A percentile compares a stretch with the other conserved stretches of the same genome.
Conservation (phyloP, 2,888 invertebrate species). For the Chrysina gloriosa region DNA sequence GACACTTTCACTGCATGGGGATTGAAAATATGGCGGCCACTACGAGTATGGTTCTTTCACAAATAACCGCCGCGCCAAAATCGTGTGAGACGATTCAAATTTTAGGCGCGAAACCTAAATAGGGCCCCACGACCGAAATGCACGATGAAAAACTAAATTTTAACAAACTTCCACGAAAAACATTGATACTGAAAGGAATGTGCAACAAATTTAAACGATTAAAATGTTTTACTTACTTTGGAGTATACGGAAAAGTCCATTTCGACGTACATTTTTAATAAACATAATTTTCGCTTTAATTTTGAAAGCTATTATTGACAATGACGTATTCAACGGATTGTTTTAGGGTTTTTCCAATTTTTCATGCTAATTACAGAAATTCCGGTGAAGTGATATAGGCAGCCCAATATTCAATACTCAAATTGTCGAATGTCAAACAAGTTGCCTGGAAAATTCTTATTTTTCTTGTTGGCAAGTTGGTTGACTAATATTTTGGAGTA, state of each 20-base stretch:
- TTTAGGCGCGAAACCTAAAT: slow-evolving; percentile 30
- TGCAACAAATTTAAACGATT: neutral
- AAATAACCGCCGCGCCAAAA: slow-evolving; percentile 46
- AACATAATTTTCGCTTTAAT: neutral
- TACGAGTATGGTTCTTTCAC: slow-evolving; percentile 52
- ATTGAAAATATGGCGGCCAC: slow-evolving; percentile 63
- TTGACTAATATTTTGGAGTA: too few relatives aligned
- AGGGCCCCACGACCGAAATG: too few relatives aligned
- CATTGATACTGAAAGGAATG: too few relatives aligned
- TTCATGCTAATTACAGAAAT: too few relatives aligned
- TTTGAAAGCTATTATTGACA: slow-evolving; percentile 14
- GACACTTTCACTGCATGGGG: slow-evolving; percentile 65
- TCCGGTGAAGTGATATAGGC: too few relatives aligned
- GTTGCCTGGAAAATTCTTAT: too few relatives aligned
- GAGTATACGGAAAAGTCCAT: slow-evolving; percentile 41
- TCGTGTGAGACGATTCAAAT: slow-evolving; percentile 30
- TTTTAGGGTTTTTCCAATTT: neutral
- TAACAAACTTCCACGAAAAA: too few relatives aligned
- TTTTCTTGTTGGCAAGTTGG: too few relatives aligned
- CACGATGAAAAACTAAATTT: too few relatives aligned
- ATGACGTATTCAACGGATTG: neutral
- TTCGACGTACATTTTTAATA: slow-evolving; percentile 33
- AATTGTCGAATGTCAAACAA: too few relatives aligned
- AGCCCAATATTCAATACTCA: too few relatives aligned
- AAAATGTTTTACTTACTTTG: slow-evolving; percentile 34